Conservation (phyloP, 2,797 vertebrate genomes). For the Acestrorhynchus altus region DNA sequence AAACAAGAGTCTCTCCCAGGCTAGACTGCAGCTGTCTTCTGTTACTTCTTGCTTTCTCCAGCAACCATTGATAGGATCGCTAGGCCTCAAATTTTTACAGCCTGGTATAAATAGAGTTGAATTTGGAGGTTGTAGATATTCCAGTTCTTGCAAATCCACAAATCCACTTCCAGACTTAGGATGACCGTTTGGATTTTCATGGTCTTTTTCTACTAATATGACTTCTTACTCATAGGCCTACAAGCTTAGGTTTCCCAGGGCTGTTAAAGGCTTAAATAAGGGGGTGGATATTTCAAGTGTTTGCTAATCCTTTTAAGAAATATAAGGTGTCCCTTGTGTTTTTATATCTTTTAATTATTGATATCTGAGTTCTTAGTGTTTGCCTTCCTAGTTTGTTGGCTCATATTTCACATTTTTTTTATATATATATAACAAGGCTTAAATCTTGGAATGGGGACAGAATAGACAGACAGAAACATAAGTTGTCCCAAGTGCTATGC, state of each 20-base stretch:
- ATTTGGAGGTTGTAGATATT: background rate
- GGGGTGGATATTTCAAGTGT: background rate
- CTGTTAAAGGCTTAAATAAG: background rate
- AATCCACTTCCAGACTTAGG: background rate
- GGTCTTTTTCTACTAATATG: background rate
- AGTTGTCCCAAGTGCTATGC: no score
- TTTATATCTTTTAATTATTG: background rate
- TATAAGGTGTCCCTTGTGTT: background rate
- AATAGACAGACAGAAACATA: no score
- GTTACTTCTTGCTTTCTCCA: conserved; percentile 37
- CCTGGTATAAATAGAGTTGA: background rate
- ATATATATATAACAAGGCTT: no score
- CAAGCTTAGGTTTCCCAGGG: background rate
- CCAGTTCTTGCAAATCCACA: background rate
- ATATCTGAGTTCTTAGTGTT: background rate
- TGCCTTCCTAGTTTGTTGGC: background rate
- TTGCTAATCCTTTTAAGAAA: background rate
- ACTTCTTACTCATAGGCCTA: background rate
- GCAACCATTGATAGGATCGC: background rate
- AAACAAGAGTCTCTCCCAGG: conserved; percentile 53
- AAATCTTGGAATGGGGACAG: no score
- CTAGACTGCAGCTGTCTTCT: conserved; percentile 52
- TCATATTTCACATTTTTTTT: background rate
- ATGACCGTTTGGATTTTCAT: background rate
- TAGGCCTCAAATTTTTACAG: background rate